Percentiles rank a stretch among this genome's conserved stretches.
phyloP scores from a whole-genome alignment of 2,888 invertebrate species.

The Trachelus troglodyta region DNA sequence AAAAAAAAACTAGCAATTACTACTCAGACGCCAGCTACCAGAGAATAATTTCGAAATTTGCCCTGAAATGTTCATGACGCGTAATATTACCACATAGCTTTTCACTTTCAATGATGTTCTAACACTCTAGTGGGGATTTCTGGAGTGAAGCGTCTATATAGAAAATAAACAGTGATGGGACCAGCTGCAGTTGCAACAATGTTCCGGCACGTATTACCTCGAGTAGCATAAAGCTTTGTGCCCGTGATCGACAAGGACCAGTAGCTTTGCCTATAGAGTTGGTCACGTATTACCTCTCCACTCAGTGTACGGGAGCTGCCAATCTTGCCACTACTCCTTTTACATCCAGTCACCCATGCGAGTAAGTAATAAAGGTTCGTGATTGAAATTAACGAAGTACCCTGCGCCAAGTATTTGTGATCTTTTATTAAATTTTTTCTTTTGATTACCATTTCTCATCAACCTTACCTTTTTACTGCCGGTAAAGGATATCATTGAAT shows the following conservation, averaged over 20 bases:
- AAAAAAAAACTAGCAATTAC: background rate
- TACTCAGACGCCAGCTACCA: background rate
- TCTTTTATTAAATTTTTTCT: background rate
- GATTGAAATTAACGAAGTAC: background rate
- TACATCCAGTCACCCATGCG: background rate
- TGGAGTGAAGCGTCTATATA: background rate
- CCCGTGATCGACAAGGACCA: conserved; percentile 1
- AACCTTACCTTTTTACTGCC: background rate
- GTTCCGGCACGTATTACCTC: conserved; percentile 13
- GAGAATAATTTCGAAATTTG: background rate
- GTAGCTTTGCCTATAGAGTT: conserved; percentile 40
- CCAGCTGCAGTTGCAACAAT: conserved; percentile 1
- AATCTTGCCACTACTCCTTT: conserved; percentile 17
- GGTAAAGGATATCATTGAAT: background rate
- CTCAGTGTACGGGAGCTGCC: conserved; percentile 1
- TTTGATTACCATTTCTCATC: background rate
- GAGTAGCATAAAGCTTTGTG: conserved; percentile 13
- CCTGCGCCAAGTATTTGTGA: background rate
- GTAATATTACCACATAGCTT: background rate
- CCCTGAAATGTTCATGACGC: background rate
- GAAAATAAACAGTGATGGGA: background rate
- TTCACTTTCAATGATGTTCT: background rate
- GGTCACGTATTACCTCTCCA: conserved; percentile 54
- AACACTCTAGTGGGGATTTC: background rate
- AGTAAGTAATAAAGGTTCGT: background rate